These are phyloP conservation scores for Megalonaias nervosa DNA, from an alignment of 1,140 invertebrate species.

Conservation along the genomic window DNA sequence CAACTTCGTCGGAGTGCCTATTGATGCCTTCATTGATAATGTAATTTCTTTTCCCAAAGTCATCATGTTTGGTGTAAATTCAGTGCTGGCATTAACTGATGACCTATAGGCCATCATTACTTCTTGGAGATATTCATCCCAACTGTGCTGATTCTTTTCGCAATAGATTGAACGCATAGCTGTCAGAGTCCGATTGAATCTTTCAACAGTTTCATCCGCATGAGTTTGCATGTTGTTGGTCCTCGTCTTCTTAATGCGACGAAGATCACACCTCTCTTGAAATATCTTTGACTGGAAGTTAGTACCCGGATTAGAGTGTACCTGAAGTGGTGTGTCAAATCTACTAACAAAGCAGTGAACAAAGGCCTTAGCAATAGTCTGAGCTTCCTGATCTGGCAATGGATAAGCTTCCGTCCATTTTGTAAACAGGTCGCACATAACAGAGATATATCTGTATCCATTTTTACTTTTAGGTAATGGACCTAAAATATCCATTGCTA, in stretches of 20 bases:
- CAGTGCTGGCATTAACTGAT: conserved; percentile 31
- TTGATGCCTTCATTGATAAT: conserved; percentile 30
- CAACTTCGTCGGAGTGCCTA: not conserved
- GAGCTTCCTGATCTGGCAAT: conserved; percentile 7
- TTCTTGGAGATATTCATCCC: too few species aligned
- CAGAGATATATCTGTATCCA: too few species aligned
- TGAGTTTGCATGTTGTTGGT: conserved; percentile 34
- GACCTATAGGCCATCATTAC: conserved; percentile 27
- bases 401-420: too few species aligned
- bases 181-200: not conserved
- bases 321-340: too few species aligned
- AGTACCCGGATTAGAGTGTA: too few species aligned
- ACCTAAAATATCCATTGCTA: too few species aligned
- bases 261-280: not conserved
- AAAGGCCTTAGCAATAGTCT: conserved; percentile 46
- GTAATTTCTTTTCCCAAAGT: conserved; percentile 37
- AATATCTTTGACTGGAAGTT: too few species aligned
- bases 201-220: conserved; percentile 34
- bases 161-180: too few species aligned
- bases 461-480: too few species aligned
- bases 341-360: conserved; percentile 44
- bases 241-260: conserved; percentile 39
- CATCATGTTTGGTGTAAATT: conserved; percentile 36
- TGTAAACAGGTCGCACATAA: too few species aligned
- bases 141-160: too few species aligned